phyloP scores from a whole-genome alignment of 2,113 vertebrate genomes.

The Pyrgilauda ruficollis region DNA sequence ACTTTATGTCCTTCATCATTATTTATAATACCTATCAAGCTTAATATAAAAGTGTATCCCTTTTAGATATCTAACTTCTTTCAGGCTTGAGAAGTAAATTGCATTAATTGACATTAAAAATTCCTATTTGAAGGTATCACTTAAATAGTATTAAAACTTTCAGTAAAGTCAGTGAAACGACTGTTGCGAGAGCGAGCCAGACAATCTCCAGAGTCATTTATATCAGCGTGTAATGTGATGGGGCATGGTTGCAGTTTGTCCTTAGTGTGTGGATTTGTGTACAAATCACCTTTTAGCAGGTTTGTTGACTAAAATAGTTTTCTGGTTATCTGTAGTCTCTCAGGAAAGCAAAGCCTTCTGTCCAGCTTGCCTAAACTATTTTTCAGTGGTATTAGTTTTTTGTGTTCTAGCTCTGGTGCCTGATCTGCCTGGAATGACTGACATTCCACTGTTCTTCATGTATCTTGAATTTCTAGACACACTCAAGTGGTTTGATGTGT shows the following conservation, averaged over 20 bases:
- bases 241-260: not conserved
- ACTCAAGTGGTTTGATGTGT: not conserved
- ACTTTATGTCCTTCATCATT: not conserved
- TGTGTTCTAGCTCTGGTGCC: not conserved
- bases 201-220: not conserved
- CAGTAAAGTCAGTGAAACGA: not conserved
- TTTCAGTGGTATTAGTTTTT: not conserved
- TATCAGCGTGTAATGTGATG: not conserved
- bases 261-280: not conserved
- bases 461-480: not conserved
- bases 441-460: not conserved
- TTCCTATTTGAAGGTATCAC: not conserved
- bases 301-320: not conserved
- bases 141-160: not conserved
- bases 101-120: not conserved
- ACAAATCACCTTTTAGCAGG: not conserved
- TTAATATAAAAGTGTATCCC: not conserved
- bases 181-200: not conserved
- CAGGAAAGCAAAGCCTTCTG: not conserved
- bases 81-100: not conserved
- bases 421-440: not conserved
- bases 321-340: not conserved
- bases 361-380: not conserved
- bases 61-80: not conserved
- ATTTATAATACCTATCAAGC: not conserved